These are phyloP conservation scores for Hippopotamus amphibius DNA, from an alignment of 2,113 vertebrate genomes.

Conservation along the genomic window DNA sequence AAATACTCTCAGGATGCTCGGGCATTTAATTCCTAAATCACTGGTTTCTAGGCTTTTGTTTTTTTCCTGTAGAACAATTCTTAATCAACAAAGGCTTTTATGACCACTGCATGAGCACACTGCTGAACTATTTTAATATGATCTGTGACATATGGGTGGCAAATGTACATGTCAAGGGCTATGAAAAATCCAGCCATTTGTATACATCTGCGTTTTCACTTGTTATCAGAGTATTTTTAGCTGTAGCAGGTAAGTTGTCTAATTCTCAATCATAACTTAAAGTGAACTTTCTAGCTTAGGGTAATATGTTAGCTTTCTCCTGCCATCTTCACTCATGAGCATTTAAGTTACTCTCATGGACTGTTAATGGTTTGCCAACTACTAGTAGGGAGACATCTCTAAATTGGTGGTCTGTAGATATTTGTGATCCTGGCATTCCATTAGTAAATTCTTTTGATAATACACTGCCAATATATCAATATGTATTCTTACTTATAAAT, in stretches of 20 bases:
- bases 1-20: not conserved
- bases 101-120: not conserved
- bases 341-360: not conserved
- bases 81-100: not conserved
- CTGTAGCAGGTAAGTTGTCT: not conserved
- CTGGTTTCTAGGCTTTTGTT: not conserved
- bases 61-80: not conserved
- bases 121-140: not conserved
- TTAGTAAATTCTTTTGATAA: not conserved
- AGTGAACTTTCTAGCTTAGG: not conserved
- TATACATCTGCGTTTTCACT: not conserved
- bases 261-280: not conserved
- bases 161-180: not conserved
- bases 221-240: slow-evolving; percentile 16
- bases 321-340: not conserved
- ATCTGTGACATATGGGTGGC: not conserved
- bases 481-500: not conserved
- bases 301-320: not conserved
- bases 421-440: not conserved
- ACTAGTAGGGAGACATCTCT: not conserved
- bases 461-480: not conserved
- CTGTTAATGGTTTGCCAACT: not conserved
- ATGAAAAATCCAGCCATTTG: not conserved
- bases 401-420: not conserved
- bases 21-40: not conserved